phyloP scores from a whole-genome alignment of 53 echinoderm and acorn worm genomes.

The Echinarachnius parma region DNA sequence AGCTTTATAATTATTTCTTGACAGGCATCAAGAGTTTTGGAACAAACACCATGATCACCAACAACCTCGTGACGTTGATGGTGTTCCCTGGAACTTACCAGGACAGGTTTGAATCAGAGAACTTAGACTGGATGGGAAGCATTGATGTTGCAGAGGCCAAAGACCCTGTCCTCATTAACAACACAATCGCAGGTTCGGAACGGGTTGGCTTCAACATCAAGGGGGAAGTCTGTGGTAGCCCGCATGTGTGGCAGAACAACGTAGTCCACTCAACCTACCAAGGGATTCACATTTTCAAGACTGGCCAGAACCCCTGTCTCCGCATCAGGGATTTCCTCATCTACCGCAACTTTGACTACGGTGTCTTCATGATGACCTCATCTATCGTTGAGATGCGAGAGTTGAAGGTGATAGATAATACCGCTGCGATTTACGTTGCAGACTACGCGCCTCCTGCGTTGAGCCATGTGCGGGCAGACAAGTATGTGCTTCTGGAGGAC shows the following conservation, averaged over 20 bases:
- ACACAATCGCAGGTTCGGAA: conserved; percentile 80
- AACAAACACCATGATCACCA: conserved; percentile 50
- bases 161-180: conserved; percentile 53
- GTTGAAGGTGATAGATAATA: conserved; percentile 63
- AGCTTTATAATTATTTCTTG: too few relatives aligned
- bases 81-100: conserved; percentile 85
- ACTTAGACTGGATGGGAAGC: conserved; percentile 56
- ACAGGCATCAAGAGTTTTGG: conserved; percentile 67
- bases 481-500: conserved; percentile 53
- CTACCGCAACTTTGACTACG: conserved; percentile 75
- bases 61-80: conserved; percentile 65
- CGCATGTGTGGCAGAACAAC: conserved; percentile 57
- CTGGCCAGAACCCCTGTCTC: conserved; percentile 32
- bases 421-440: conserved; percentile 47
- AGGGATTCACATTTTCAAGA: conserved; percentile 46
- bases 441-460: conserved; percentile 55
- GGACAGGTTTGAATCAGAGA: conserved; percentile 61
- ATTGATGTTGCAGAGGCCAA: conserved; percentile 57
- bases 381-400: conserved; percentile 49
- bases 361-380: conserved; percentile 55
- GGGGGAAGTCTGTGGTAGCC: conserved; percentile 43
- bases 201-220: conserved; percentile 58
- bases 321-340: conserved; percentile 53
- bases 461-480: conserved; percentile 49
- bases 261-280: conserved; percentile 60